A percentile compares a stretch with the other conserved stretches of the same genome.
Evolutionary conservation across 2,113 vertebrate genomes (phyloP).

Genomic region (Trinectes maculatus): DNA sequence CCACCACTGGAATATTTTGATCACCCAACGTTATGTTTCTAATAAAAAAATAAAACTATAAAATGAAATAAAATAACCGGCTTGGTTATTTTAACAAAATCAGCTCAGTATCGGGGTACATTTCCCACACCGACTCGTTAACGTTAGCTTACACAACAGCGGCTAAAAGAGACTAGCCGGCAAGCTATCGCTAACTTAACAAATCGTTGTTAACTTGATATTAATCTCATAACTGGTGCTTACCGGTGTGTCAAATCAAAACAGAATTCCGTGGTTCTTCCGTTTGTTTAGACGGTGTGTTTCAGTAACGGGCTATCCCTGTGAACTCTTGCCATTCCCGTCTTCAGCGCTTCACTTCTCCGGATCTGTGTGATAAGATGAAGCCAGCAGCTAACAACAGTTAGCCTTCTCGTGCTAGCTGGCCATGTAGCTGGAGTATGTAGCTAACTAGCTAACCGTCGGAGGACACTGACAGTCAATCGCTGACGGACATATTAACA

Average conservation of each 20-base stretch:
- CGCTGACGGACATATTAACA: accelerated
- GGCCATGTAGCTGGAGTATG: slow-evolving; percentile 25
- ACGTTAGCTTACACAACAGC: slow-evolving; percentile 23
- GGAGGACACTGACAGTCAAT: not conserved
- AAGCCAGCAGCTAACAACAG: slow-evolving; percentile 27
- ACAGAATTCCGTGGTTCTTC: slow-evolving; percentile 1
- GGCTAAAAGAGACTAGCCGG: slow-evolving; percentile 7
- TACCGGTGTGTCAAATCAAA: slow-evolving; percentile 20
- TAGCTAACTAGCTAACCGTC: not conserved
- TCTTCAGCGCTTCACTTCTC: slow-evolving; percentile 42
- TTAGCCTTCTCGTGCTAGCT: slow-evolving; percentile 61
- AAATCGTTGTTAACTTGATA: not conserved
- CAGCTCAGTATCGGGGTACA: not conserved
- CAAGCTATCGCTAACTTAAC: slow-evolving; percentile 36
- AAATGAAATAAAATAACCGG: no score
- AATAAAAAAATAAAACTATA: no score
- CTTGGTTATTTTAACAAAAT: not conserved
- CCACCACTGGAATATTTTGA: no score
- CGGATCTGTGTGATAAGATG: slow-evolving; percentile 11
- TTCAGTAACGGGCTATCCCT: slow-evolving; percentile 13
- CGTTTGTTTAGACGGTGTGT: not conserved
- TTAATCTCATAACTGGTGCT: not conserved
- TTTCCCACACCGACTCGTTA: slow-evolving; percentile 20
- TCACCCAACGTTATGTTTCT: no score
- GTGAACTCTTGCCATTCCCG: slow-evolving; percentile 56